These are phyloP conservation scores for Adelphocoris suturalis DNA, from an alignment of 2,888 invertebrate species.

Conservation along the genomic window DNA sequence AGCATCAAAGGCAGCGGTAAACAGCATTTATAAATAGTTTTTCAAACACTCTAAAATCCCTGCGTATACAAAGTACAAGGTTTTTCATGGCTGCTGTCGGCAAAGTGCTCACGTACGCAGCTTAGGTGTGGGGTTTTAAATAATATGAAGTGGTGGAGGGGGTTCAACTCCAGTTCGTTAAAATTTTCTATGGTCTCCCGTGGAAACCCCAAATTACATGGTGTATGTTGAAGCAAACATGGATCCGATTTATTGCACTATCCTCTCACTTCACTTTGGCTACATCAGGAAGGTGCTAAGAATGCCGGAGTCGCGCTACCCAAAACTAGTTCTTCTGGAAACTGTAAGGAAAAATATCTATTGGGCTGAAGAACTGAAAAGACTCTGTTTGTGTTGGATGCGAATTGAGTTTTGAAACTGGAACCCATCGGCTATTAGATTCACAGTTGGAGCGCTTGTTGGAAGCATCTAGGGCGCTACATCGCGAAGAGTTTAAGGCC, in stretches of 20 bases:
- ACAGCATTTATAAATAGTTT: too few relatives aligned
- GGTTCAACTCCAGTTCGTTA: background rate
- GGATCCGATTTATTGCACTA: background rate
- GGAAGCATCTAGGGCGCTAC: background rate
- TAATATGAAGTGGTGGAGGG: background rate
- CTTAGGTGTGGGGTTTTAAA: background rate
- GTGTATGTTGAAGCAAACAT: background rate
- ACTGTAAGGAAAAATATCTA: background rate
- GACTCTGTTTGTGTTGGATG: too few relatives aligned
- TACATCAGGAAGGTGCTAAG: background rate
- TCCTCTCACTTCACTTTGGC: background rate
- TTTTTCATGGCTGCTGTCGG: background rate
- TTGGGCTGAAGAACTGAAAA: background rate
- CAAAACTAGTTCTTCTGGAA: background rate
- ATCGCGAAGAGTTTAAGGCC: background rate
- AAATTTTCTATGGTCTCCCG: background rate
- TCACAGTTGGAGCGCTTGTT: background rate
- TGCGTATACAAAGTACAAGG: background rate
- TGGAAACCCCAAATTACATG: background rate
- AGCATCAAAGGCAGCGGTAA: too few relatives aligned
- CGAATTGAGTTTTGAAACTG: too few relatives aligned
- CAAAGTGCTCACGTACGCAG: conserved; percentile 4
- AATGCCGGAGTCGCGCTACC: background rate
- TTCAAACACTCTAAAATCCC: background rate
- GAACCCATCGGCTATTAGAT: background rate